A percentile compares a stretch with the other conserved stretches of the same genome.
phyloP scores from a whole-genome alignment of 2,888 invertebrate species.

The Cremastinae sp. region DNA sequence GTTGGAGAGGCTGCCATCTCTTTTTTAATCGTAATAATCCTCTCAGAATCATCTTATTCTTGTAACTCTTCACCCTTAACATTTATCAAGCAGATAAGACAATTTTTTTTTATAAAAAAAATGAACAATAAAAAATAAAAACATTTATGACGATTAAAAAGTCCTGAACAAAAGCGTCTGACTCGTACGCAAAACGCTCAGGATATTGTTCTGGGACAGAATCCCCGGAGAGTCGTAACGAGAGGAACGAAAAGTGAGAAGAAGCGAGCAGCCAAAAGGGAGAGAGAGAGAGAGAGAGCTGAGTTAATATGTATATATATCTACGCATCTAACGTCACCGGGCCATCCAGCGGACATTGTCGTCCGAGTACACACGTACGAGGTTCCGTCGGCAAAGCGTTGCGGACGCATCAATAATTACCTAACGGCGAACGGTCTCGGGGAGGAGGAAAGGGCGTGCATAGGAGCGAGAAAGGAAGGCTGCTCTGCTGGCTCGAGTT shows the following conservation, averaged over 20 bases:
- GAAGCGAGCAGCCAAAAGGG: conserved; percentile 21
- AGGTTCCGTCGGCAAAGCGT: conserved; percentile 66
- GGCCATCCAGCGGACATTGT: conserved; percentile 14
- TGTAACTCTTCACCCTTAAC: no score
- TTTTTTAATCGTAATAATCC: no score
- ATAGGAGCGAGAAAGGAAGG: conserved; percentile 72
- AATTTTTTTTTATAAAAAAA: no score
- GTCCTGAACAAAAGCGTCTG: neutral
- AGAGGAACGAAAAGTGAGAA: neutral
- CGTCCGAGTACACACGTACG: neutral
- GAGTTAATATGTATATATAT: no score
- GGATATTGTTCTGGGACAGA: conserved; percentile 25
- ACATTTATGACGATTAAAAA: neutral
- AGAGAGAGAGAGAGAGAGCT: conserved; percentile 62
- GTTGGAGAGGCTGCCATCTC: no score
- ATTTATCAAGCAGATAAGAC: no score
- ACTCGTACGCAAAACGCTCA: neutral
- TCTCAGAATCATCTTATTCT: no score
- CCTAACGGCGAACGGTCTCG: conserved; percentile 75
- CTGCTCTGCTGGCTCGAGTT: conserved; percentile 62
- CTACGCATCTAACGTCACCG: conserved; percentile 52
- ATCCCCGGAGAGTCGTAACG: conserved; percentile 32
- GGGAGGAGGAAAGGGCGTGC: no score
- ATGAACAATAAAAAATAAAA: no score
- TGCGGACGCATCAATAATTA: conserved; percentile 80